phyloP scores from a whole-genome alignment of 2,797 vertebrate species.

The Botia kubotai region DNA sequence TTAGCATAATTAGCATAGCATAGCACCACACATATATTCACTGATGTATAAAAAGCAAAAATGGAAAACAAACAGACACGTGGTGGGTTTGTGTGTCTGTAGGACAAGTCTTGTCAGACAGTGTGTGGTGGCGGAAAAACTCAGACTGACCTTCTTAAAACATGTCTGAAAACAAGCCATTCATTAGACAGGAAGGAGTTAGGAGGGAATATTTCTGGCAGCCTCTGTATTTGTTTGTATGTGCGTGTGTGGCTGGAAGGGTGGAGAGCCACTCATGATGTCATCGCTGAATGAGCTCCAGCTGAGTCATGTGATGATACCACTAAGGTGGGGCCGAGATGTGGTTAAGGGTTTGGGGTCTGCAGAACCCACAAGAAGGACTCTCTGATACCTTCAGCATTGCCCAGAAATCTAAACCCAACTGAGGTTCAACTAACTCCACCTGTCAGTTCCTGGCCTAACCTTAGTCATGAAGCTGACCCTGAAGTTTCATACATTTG shows the following conservation, averaged over 20 bases:
- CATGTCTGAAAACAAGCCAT: constrained; percentile 69
- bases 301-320: constrained; percentile 57
- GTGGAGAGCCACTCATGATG: constrained; percentile 57
- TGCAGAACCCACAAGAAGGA: constrained; percentile 3
- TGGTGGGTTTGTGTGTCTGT: constrained; percentile 41
- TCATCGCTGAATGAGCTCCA: constrained; percentile 55
- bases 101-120: constrained; percentile 48
- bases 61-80: constrained; percentile 29
- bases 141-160: constrained; percentile 69
- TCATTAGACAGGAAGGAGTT: constrained; percentile 71
- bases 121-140: constrained; percentile 69
- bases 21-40: background rate
- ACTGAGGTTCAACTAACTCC: background rate
- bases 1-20: too few species aligned
- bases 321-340: constrained; percentile 15
- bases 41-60: background rate
- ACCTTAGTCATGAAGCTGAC: background rate
- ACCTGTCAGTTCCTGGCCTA: constrained; percentile 2
- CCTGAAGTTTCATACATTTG: too few species aligned
- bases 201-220: constrained; percentile 55
- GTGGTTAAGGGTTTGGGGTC: constrained; percentile 29
- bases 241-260: constrained; percentile 43
- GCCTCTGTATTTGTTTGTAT: constrained; percentile 32
- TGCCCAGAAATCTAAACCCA: constrained; percentile 12
- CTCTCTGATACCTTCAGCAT: background rate